These are phyloP conservation scores for Anolis sagrei DNA, from an alignment of 2,113 vertebrate species.

Conservation along the genomic window DNA sequence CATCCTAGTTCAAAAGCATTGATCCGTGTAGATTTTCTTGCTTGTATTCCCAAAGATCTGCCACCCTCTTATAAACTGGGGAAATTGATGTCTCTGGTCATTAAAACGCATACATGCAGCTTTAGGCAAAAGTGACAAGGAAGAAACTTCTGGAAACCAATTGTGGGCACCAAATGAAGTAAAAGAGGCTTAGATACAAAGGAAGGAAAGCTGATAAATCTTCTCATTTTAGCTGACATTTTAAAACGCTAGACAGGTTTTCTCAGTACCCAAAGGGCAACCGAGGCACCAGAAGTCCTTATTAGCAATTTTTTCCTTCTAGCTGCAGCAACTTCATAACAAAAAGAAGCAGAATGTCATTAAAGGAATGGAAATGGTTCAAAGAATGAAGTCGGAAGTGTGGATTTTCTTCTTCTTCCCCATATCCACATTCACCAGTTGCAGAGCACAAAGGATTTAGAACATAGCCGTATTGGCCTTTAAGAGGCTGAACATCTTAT, in stretches of 20 bases:
- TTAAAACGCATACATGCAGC: rapidly evolving
- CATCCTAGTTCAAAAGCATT: rapidly evolving
- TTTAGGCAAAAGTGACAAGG: neutral
- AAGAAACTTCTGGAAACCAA: constrained; percentile 10
- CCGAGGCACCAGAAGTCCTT: neutral
- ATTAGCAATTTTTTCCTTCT: constrained; percentile 23
- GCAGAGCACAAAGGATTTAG: constrained; percentile 34
- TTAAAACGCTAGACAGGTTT: constrained; percentile 34
- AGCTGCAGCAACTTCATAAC: constrained; percentile 5
- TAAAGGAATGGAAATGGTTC: neutral
- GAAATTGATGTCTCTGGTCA: neutral
- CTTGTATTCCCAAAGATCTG: rapidly evolving
- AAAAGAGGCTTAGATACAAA: constrained; percentile 32
- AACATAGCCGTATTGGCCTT: constrained; percentile 43
- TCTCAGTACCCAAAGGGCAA: constrained; percentile 2
- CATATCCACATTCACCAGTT: constrained; percentile 3
- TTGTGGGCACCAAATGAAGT: neutral
- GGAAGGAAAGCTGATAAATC: constrained; percentile 32
- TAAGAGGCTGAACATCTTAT: constrained; percentile 49
- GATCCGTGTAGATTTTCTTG: constrained; percentile 1
- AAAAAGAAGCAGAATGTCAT: constrained; percentile 13
- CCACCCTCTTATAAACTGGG: neutral
- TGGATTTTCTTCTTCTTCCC: neutral
- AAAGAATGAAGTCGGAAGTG: neutral
- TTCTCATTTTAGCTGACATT: constrained; percentile 38